Evolutionary conservation across 1,140 invertebrate species (phyloP), one percentile per base, ranked within the genome.

Genomic region (Adelges cooleyi): DNA sequence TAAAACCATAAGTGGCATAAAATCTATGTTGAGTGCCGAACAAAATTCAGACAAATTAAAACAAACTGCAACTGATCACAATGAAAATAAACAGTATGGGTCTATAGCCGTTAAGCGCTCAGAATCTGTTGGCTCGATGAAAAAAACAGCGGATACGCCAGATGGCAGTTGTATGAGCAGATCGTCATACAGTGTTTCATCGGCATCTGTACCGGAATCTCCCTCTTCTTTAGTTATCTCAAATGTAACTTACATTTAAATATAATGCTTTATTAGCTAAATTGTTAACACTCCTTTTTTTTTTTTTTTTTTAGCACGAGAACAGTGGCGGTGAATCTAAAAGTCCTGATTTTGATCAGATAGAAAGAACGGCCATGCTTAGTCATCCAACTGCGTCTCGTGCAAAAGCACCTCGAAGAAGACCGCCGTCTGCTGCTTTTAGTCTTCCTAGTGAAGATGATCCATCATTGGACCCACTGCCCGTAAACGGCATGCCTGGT

Each of bases 371-470:
- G 22, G 75, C 77, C 29, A 81, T 82, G 67, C 74, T 86, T 22
- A 78, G 76, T 3, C 84, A 86, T 71, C 75, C 83, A 53, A 86
- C 84, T 25, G 82, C 82, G 15, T 79, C 75, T 25, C 73, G 84
- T 69, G 80, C 80, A 2, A 82, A 82, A 73, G 81, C 81, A 69
- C 83, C 84, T 2, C 77, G 80, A 20, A 75, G 83, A 68, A 77
- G 84, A 70, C 81, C 80, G 27, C 84, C 84, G 9, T 82, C 84
- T 25, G 42, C 56, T 46, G 56, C 56, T 0, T 62, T 62, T 11
- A 62, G 18, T 33, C n/a, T 48, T 6, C 11, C 42, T 5, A 66
- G 44, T 22, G 54, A 66, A 44, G 46, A 27, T 13, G 33, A 33
- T 15, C 25, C 66, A 10, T 0, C 25, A 9, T 17, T 51, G 17